Evolutionary conservation across 2,888 invertebrate genomes (phyloP).

Genomic region (Chymomyza procnemis): DNA sequence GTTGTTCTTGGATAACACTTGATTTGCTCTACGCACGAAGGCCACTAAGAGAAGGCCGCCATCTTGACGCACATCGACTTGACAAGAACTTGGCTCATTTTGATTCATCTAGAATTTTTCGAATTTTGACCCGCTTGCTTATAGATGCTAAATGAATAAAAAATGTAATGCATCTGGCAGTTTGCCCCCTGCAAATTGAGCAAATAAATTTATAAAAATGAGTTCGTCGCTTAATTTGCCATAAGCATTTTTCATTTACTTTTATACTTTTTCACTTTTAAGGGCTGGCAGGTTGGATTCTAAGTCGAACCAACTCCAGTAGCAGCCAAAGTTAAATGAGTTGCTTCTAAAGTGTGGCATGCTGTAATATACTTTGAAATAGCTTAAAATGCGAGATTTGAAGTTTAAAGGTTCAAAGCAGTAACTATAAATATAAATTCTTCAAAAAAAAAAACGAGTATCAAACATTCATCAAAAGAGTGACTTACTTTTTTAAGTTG

Average conservation of each 20-base stretch:
- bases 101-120: not conserved
- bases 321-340: conserved; percentile 2
- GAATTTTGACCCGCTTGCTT: not conserved
- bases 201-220: conserved; percentile 68
- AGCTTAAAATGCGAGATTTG: too few relatives aligned
- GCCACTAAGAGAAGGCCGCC: not conserved
- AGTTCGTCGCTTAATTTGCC: conserved; percentile 72
- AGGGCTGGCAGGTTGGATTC: not conserved
- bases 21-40: conserved; percentile 47
- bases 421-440: too few relatives aligned
- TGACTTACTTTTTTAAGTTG: too few relatives aligned
- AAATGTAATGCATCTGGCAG: conserved; percentile 48
- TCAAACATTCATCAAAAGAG: too few relatives aligned
- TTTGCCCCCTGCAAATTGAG: conserved; percentile 44
- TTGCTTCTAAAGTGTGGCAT: not conserved
- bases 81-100: not conserved
- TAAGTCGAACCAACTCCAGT: not conserved
- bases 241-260: conserved; percentile 64
- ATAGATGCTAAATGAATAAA: conserved; percentile 64
- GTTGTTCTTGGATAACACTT: conserved; percentile 44
- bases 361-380: too few relatives aligned
- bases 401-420: too few relatives aligned
- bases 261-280: not conserved
- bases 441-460: too few relatives aligned
- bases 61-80: not conserved